phyloP scores from a whole-genome alignment of 2,888 invertebrate genomes.

The Pammene fasciana region DNA sequence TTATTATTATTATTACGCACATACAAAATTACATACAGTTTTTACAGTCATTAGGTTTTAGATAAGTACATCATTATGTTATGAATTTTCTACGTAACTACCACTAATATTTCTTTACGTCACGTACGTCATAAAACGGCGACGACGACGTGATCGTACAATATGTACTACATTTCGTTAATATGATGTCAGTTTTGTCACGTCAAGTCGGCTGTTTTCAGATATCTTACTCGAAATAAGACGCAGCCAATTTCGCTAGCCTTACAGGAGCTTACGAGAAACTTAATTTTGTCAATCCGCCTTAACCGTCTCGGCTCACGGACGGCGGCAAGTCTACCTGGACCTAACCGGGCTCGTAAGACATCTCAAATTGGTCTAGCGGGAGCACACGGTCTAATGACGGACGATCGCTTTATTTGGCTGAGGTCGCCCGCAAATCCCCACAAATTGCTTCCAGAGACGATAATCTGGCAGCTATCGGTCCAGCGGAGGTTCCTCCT shows the following conservation, averaged over 20 bases:
- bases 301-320: neutral
- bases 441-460: slow-evolving; percentile 72
- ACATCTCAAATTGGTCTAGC: slow-evolving; percentile 49
- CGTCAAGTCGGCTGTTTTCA: neutral
- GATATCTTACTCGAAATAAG: neutral
- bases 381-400: slow-evolving; percentile 55
- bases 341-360: slow-evolving; percentile 23
- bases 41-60: too few species aligned
- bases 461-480: slow-evolving; percentile 73
- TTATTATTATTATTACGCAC: too few species aligned
- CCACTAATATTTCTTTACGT: too few species aligned
- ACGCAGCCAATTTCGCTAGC: neutral
- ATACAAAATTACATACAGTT: too few species aligned
- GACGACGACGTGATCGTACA: too few species aligned
- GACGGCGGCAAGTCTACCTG: slow-evolving; percentile 7
- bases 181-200: neutral
- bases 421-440: slow-evolving; percentile 71
- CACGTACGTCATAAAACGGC: too few species aligned
- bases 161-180: too few species aligned
- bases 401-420: slow-evolving; percentile 61
- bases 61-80: too few species aligned
- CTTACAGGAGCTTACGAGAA: slow-evolving; percentile 23
- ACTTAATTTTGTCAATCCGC: slow-evolving; percentile 22
- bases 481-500: slow-evolving; percentile 49
- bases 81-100: too few species aligned